phyloP scores from a whole-genome alignment of 2,113 vertebrate genomes.

The Crotalus tigris region DNA sequence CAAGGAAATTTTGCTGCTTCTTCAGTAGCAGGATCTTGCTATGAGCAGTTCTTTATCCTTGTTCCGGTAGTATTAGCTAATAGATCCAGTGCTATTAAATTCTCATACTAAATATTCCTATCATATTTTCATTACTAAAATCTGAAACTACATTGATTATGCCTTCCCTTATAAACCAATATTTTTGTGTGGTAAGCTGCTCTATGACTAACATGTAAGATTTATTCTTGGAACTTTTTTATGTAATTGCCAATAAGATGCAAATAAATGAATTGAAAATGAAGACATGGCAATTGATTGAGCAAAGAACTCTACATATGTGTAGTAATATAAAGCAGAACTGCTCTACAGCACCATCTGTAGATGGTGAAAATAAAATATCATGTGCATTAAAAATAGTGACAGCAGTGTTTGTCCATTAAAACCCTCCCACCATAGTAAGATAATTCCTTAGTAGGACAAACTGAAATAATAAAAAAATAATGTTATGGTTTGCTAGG shows the following conservation, averaged over 20 bases:
- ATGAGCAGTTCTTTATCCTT: background rate
- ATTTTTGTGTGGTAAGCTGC: background rate
- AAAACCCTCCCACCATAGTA: too few species aligned
- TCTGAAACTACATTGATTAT: background rate
- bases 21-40: background rate
- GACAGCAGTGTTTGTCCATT: background rate
- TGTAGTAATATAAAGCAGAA: background rate
- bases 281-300: background rate
- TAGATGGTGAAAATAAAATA: background rate
- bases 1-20: background rate
- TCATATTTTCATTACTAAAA: background rate
- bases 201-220: constrained; percentile 15
- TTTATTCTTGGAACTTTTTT: constrained; percentile 12
- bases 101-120: background rate
- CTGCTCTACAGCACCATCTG: constrained; percentile 18
- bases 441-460: too few species aligned
- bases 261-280: background rate
- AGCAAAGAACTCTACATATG: background rate
- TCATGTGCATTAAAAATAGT: background rate
- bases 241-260: background rate
- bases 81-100: too few species aligned
- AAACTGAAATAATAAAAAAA: too few species aligned
- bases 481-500: too few species aligned
- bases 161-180: background rate
- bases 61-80: background rate